phyloP scores from a whole-genome alignment of 2,888 invertebrate species.

The Himalopsyche tibetana region DNA sequence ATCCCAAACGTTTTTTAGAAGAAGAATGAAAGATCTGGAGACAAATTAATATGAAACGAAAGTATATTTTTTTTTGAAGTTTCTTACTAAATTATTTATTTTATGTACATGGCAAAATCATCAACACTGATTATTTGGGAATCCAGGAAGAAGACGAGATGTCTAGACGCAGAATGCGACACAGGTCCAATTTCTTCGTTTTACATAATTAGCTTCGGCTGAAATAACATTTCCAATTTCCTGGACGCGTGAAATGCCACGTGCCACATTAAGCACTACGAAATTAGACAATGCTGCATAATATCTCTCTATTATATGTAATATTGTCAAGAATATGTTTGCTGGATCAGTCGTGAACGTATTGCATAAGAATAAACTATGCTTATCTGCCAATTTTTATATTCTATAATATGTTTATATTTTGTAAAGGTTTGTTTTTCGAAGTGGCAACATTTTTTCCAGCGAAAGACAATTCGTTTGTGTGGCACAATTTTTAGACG shows the following conservation, averaged over 20 bases:
- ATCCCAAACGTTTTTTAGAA: no score
- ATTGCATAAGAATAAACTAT: background rate
- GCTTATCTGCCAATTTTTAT: background rate
- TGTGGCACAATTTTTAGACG: no score
- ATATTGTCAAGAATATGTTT: background rate
- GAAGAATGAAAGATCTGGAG: no score
- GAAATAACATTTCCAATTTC: conserved; percentile 35
- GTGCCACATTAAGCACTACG: background rate
- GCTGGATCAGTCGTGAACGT: background rate
- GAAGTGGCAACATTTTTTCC: no score
- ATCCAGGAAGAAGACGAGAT: background rate
- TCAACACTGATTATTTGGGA: background rate
- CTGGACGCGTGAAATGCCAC: conserved; percentile 36
- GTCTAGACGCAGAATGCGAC: conserved; percentile 35
- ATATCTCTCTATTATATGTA: background rate
- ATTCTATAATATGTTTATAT: background rate
- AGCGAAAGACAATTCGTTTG: no score
- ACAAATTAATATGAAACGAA: no score
- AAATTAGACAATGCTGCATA: background rate
- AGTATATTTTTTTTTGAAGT: no score
- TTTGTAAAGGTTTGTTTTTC: no score
- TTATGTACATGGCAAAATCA: background rate
- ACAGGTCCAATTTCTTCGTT: conserved; percentile 1
- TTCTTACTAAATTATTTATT: no score
- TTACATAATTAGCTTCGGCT: conserved; percentile 15